phyloP scores from a whole-genome alignment of 2,797 vertebrate genomes.

The Myotis findleyi region DNA sequence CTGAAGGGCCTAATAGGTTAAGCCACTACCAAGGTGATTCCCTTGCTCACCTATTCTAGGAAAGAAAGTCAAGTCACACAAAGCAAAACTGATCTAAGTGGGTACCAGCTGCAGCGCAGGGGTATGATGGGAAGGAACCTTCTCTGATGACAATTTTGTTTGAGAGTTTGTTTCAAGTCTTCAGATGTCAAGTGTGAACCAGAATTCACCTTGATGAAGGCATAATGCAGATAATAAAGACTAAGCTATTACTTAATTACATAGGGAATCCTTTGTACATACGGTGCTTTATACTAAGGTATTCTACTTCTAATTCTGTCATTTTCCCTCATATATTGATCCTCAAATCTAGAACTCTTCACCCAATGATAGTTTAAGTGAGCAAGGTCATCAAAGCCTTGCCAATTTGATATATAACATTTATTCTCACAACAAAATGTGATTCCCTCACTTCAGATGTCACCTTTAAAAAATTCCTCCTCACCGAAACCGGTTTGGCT shows the following conservation, averaged over 20 bases:
- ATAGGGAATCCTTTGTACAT: background rate
- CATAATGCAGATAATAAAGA: background rate
- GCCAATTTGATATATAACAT: background rate
- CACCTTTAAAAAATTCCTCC: background rate
- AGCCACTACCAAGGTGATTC: background rate
- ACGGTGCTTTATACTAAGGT: background rate
- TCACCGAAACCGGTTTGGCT: background rate
- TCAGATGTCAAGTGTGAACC: background rate
- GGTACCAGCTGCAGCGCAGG: background rate
- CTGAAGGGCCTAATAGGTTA: background rate
- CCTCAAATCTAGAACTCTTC: background rate
- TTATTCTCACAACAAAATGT: conserved; percentile 19
- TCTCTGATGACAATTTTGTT: background rate
- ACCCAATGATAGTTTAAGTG: background rate
- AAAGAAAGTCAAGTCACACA: background rate
- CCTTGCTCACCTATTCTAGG: background rate
- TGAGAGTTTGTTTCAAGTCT: background rate
- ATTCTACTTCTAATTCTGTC: background rate
- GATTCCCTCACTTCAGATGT: background rate
- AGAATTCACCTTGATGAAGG: conserved; percentile 17
- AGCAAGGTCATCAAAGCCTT: background rate
- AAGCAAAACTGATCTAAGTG: background rate
- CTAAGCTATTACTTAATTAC: background rate
- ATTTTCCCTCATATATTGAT: background rate
- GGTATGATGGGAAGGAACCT: background rate